Conservation (phyloP, 2,113 vertebrate species). For the Tragelaphus scriptus region DNA sequence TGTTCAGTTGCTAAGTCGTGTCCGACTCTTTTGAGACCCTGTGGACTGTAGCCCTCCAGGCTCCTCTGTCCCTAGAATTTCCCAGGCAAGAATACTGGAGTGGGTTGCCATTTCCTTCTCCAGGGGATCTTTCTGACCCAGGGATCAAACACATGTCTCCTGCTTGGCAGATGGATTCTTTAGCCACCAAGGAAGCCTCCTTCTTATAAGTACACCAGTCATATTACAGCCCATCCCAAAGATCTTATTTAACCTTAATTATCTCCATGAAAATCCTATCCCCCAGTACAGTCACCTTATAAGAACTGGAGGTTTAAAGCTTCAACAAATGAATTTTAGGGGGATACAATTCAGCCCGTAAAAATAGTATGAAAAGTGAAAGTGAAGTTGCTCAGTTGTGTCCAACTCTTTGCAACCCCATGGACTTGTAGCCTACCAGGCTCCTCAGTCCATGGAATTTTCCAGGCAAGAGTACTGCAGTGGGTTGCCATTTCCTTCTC, state of each 20-base stretch:
- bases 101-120: background rate
- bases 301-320: background rate
- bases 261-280: background rate
- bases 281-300: background rate
- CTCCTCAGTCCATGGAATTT: background rate
- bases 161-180: background rate
- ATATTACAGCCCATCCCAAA: background rate
- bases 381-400: background rate
- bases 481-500: background rate
- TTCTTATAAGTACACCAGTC: background rate
- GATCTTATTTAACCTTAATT: background rate
- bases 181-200: background rate
- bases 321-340: background rate
- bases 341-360: background rate
- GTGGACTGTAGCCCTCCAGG: background rate
- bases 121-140: background rate
- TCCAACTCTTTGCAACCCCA: too few relatives aligned
- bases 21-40: background rate
- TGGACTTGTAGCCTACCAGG: too few relatives aligned
- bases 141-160: background rate
- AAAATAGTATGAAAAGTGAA: background rate
- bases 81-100: background rate
- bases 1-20: background rate
- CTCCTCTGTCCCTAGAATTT: background rate
- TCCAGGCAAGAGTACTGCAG: background rate